Conservation (phyloP, 2,888 invertebrate genomes). For the Fragum sueziense region DNA sequence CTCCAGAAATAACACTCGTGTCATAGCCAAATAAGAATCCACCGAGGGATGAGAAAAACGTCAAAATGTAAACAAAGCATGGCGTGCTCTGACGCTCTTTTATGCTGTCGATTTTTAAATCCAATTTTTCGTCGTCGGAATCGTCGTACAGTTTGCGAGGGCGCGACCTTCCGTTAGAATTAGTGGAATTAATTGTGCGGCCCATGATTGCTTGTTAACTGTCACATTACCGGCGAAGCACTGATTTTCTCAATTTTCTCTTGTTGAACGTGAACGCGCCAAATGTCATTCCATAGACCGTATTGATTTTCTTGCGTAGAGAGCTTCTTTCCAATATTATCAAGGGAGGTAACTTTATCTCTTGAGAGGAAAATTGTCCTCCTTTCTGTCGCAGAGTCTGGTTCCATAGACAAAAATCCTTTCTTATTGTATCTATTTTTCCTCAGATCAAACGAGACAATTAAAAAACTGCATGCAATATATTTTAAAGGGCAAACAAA, state of each 20-base stretch:
- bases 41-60: constrained; percentile 81
- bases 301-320: constrained; percentile 20
- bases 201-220: constrained; percentile 38
- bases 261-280: constrained; percentile 58
- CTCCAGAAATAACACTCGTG: constrained; percentile 84
- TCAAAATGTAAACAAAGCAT: constrained; percentile 74
- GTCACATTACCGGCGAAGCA: neutral
- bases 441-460: too few relatives aligned
- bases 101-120: constrained; percentile 76
- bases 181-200: constrained; percentile 33
- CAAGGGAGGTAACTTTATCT: constrained; percentile 17
- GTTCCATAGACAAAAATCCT: too few relatives aligned
- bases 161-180: constrained; percentile 59
- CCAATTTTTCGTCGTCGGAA: constrained; percentile 72
- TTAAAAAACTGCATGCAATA: too few relatives aligned
- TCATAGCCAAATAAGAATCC: constrained; percentile 86
- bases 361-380: too few relatives aligned
- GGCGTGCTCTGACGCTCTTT: constrained; percentile 67
- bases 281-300: constrained; percentile 44
- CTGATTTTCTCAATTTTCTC: constrained; percentile 26
- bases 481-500: too few relatives aligned
- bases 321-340: neutral
- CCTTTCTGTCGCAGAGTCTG: too few relatives aligned
- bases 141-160: constrained; percentile 73
- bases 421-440: too few relatives aligned